Evolutionary conservation across 2,113 vertebrate genomes (phyloP), one percentile per base, ranked within the genome.

Genomic region (Phrynosoma blainvillii): DNA sequence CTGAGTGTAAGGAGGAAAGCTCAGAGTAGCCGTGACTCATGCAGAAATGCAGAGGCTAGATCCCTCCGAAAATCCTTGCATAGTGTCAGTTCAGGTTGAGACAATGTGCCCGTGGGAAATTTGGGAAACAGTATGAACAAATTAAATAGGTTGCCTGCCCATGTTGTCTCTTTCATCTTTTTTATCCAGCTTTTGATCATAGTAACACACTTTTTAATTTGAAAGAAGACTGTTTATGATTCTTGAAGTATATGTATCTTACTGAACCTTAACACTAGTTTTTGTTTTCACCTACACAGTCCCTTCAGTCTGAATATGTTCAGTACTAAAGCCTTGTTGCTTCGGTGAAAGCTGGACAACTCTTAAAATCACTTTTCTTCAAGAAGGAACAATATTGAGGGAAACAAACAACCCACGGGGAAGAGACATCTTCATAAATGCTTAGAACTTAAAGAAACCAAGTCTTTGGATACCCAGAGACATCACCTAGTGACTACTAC

Each of bases 221-320:
- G 87, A 23, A 87, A 90, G n/a, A 82, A 91, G 71, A 88, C 81
- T 92, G 79, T 2, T 27, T 81, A 52, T 83, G 83, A 23, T 47
- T 9, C 47, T 73, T 1, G 87, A 87, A 79, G 59, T 66, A 90
- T 84, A 7, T 62, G 84, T 18, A 59, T 16, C 25, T 71, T 13
- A 75, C 70, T 87, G 79, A 88, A 86, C 92, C 92, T 91, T 96
- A 96, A 97, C 92, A 84, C 82, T 36, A 8, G 59, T 92, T 94
- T 97, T 56, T 96, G 70, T 96, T 79, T 97, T 97, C 94, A 92
- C 95, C 90, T 65, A 88, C 91, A 47, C 98, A 99, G 99, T 99
- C 98, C 97, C 98, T 99, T 98, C 98, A 98, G 94, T 98, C 98
- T 93, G 98, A 99, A 86, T 97, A 96, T 97, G 95, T 98, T 97